Evolutionary conservation across 1,140 invertebrate species (phyloP).

Genomic region (Mamestra configurata): DNA sequence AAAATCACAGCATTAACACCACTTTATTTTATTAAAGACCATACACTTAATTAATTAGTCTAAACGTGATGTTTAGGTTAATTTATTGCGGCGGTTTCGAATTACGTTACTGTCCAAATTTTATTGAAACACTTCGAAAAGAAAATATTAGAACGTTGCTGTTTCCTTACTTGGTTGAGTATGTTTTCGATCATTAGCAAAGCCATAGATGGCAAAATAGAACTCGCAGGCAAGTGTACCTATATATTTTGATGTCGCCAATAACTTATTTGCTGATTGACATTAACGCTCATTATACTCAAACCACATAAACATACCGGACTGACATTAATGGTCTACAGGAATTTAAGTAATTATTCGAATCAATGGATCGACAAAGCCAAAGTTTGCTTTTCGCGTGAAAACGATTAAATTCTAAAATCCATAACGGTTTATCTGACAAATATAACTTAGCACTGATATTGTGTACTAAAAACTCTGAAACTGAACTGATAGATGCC

Average conservation of each 20-base stretch:
- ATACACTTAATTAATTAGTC: conserved; percentile 33
- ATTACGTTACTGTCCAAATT: neutral
- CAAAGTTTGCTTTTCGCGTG: too few species aligned
- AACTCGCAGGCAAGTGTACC: neutral
- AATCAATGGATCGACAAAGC: conserved; percentile 6
- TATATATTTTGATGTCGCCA: neutral
- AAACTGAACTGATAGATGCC: too few species aligned
- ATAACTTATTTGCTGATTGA: neutral
- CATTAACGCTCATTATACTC: neutral
- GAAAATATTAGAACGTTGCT: neutral
- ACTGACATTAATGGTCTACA: neutral
- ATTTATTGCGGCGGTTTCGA: neutral
- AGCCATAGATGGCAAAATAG: neutral
- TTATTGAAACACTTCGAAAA: neutral
- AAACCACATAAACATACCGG: neutral
- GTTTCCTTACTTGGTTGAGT: neutral
- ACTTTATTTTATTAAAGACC: conserved; percentile 27
- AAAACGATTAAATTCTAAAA: too few species aligned
- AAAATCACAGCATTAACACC: conserved; percentile 26
- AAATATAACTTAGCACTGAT: too few species aligned
- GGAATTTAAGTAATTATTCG: neutral
- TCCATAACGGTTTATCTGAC: too few species aligned
- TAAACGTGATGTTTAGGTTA: neutral
- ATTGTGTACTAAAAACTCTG: too few species aligned
- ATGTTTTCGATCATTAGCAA: neutral